These are phyloP conservation scores for Laterallus jamaicensis DNA, from an alignment of 2,113 vertebrate genomes.

Conservation along the genomic window DNA sequence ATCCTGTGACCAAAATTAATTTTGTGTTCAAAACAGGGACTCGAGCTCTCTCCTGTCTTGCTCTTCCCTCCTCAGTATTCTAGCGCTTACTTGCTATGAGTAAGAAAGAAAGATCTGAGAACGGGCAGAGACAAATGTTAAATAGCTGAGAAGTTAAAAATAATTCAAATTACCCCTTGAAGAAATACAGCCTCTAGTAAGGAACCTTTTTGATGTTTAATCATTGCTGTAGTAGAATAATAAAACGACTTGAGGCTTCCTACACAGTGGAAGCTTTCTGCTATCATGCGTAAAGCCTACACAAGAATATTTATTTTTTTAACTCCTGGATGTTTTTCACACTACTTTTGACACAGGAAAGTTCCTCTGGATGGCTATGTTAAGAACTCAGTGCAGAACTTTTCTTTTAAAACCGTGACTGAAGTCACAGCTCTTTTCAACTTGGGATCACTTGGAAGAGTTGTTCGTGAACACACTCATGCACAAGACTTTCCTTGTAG, in stretches of 20 bases:
- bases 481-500: neutral
- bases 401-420: neutral
- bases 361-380: neutral
- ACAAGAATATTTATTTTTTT: neutral
- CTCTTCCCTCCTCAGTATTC: neutral
- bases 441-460: neutral
- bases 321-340: neutral
- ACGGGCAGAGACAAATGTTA: neutral
- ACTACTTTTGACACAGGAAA: neutral
- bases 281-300: neutral
- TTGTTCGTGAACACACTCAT: neutral
- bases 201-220: neutral
- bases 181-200: neutral
- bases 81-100: neutral
- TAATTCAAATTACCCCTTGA: neutral
- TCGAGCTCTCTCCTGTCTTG: neutral
- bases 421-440: neutral
- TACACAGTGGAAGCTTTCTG: neutral
- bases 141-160: constrained; percentile 7
- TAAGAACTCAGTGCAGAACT: neutral
- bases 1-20: neutral
- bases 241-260: constrained; percentile 13
- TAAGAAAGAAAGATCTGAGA: neutral
- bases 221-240: neutral
- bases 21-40: neutral